Evolutionary conservation across 2,113 vertebrate species (phyloP), one percentile per base, ranked within the genome.

Genomic region (Leptobrachium leishanense): DNA sequence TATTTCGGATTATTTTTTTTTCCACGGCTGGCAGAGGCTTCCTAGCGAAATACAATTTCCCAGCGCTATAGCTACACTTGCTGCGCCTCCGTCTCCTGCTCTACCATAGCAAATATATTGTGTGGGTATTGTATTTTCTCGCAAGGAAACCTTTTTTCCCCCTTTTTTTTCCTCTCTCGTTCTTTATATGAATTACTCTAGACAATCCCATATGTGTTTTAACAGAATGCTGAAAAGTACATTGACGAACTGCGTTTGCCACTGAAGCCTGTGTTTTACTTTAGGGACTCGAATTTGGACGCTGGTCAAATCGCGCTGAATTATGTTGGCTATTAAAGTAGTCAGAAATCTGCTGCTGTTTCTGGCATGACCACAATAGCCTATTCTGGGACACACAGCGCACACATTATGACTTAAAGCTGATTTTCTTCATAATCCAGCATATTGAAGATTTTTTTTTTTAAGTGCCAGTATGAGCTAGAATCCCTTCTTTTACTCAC

Each of bases 321-420:
- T 80, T n/a, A 80, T 80, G 72, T 74, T 80, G 70, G 77, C 71
- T 80, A 74, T 80, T 73, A 80, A 68, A 80, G 77, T 80, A 68
- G 70, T 74, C 70, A 67, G 77, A 74, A 80, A 74, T 80, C 63
- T 80, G 77, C 77, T 80, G 77, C 77, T 80, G 77, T 74, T 80
- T 59, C 77, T 80, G 77, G 77, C 77, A 74, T 3, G n/a, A 31
- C 71, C 77, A 74, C 71, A 80, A 80, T 80, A 62, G 77, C 50
- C 77, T 41, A 74, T 74, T 74, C 71, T 74, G 71, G 74, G 77
- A 80, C 62, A 55, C 63, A 44, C 77, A 55, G 50, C 70, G 43
- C 77, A 55, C 77, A 79, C 77, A 79, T 80, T 80, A 73, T 62
- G 63, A 59, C 71, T 74, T 50, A 57, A 59, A 80, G 66, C 79